Evolutionary conservation across 2,113 vertebrate species (phyloP), one percentile per base, ranked within the genome.

Genomic region (Bothrops jararaca): DNA sequence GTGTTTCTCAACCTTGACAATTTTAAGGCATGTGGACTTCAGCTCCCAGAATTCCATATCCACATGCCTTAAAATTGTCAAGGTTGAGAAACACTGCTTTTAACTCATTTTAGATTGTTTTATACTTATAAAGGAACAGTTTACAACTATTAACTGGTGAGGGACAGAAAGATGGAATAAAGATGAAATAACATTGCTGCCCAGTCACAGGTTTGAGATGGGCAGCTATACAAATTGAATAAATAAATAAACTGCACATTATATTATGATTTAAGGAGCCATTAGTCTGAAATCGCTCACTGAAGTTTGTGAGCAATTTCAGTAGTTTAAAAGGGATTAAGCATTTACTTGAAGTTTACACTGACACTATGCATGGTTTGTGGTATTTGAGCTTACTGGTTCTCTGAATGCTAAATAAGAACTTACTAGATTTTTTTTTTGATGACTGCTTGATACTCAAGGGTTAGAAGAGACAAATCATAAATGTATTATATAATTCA

Each of bases 401-500:
- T 20, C 57, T 89, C 24, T 94, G 90, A 42, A 13, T 92, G 42
- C 85, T 24, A 23, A 11, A 45, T 42, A 95, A 80, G 34, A 42
- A 42, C 34, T 22, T 8, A 80, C 34, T 87, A 89, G 92, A 88
- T 89, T 90, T 93, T 39, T n/a, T 12, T 87, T 91, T 54, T 94
- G 26, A 52, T 34, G 45, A 90, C 69, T 45, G 92, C 52, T 94
- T 50, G n/a, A 24, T 52, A 15, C 13, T 89, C 23, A 50, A 85
- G 39, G 52, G 57, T 64, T 92, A 85, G 22, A 6, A 42, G 91
- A 53, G 53, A 29, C 50, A 95, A 22, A 95, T 93, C 45, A 18
- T 89, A 24, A 74, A 64, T 96, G 94, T 90, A 29, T 95, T 80
- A n/a, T 85, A 58, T 57, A 48, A 34, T 23, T 34, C 11, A 45